Conservation (phyloP, 2,113 vertebrate genomes). For the Galbula dea region DNA sequence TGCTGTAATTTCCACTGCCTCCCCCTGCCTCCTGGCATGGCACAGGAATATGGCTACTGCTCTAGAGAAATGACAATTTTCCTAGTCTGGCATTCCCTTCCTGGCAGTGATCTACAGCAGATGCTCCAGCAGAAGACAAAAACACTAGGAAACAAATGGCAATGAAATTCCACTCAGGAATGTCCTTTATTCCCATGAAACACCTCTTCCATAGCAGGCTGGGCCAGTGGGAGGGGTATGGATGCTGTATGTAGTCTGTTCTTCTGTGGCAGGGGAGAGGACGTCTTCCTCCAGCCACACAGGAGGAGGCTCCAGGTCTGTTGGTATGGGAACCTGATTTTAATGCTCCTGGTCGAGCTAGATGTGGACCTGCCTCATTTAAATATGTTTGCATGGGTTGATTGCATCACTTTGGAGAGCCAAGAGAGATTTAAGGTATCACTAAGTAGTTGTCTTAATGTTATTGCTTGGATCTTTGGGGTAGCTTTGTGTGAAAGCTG, state of each 20-base stretch:
- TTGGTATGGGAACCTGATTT: fast-evolving
- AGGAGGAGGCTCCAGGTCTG: not conserved
- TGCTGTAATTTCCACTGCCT: not conserved
- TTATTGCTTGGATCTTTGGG: not conserved
- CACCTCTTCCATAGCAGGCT: not conserved
- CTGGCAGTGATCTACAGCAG: constrained; percentile 37
- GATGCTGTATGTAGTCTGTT: not conserved
- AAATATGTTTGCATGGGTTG: not conserved
- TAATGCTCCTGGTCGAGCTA: not conserved
- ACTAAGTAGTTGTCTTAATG: not conserved
- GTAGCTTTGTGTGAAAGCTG: not conserved
- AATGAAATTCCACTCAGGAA: not conserved
- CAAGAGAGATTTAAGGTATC: not conserved
- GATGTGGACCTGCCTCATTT: not conserved
- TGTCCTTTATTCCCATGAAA: not conserved
- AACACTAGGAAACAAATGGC: not conserved
- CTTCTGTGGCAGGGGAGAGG: not conserved
- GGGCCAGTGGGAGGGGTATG: not conserved
- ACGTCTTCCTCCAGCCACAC: not conserved
- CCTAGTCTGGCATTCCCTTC: not conserved
- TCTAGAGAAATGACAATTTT: constrained; percentile 29
- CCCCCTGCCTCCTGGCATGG: not conserved
- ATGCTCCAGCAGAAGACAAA: constrained; percentile 31
- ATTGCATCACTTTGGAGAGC: not conserved
- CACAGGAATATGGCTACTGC: not conserved